phyloP scores from a whole-genome alignment of 2,888 invertebrate genomes.

The Omphaloscelis lunosa region DNA sequence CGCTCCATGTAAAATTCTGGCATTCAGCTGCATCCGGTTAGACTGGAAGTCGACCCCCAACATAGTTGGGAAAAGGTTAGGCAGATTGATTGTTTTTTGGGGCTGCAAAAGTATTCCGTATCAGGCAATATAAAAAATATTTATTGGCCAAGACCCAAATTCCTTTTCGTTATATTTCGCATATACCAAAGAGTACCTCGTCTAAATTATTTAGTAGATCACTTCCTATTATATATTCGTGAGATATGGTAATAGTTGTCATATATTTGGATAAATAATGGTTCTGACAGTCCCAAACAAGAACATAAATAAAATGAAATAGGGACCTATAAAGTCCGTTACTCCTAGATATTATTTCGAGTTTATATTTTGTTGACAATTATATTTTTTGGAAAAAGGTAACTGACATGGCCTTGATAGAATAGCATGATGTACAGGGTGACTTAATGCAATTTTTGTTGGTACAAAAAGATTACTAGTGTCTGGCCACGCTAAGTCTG shows the following conservation, averaged over 20 bases:
- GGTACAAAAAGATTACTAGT: too few relatives aligned
- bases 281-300: constrained; percentile 41
- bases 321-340: background rate
- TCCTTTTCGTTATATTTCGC: background rate
- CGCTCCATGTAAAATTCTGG: too few relatives aligned
- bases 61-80: too few relatives aligned
- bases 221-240: constrained; percentile 29
- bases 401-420: background rate
- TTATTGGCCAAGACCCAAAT: constrained; percentile 25
- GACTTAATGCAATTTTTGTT: too few relatives aligned
- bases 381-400: background rate
- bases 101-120: background rate
- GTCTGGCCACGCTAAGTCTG: too few relatives aligned
- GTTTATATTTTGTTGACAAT: constrained; percentile 8
- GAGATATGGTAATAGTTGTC: constrained; percentile 39
- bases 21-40: too few relatives aligned
- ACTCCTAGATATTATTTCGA: constrained; percentile 12
- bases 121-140: background rate
- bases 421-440: too few relatives aligned
- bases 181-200: background rate
- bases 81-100: too few relatives aligned
- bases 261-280: constrained; percentile 41
- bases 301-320: constrained; percentile 50
- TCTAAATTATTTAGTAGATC: constrained; percentile 43
- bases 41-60: too few relatives aligned